These are phyloP conservation scores for Eubasilissa splendida DNA, from an alignment of 2,888 invertebrate genomes.

Conservation along the genomic window DNA sequence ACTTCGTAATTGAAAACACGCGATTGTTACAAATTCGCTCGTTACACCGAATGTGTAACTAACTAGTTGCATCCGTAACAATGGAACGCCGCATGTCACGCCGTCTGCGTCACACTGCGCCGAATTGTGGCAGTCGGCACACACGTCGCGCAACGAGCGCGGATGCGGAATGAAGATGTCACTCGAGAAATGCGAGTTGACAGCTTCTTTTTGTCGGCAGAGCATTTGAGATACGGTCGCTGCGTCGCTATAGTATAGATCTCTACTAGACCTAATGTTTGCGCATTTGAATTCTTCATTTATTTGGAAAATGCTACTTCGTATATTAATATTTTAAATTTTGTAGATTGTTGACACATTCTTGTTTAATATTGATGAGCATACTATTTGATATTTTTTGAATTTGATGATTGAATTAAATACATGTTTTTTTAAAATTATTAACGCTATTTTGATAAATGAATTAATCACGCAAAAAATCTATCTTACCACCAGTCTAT, in stretches of 20 bases:
- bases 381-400: too few relatives aligned
- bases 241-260: neutral
- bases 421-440: too few relatives aligned
- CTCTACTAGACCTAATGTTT: too few relatives aligned
- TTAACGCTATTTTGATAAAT: too few relatives aligned
- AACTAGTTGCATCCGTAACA: constrained; percentile 32
- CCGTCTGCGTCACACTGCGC: neutral
- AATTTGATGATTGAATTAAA: too few relatives aligned
- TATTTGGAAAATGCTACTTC: too few relatives aligned
- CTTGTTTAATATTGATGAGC: too few relatives aligned
- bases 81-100: constrained; percentile 9
- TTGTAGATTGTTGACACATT: too few relatives aligned
- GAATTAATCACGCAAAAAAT: too few relatives aligned
- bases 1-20: constrained; percentile 17
- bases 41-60: constrained; percentile 27
- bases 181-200: neutral
- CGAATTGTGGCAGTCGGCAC: neutral
- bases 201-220: constrained; percentile 9
- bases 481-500: too few relatives aligned
- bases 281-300: too few relatives aligned
- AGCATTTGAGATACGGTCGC: neutral
- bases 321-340: too few relatives aligned
- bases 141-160: neutral
- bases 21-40: constrained; percentile 27
- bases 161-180: constrained; percentile 8